Evolutionary conservation across 2,888 invertebrate genomes (phyloP).

Genomic region (Drosophila lacicola): DNA sequence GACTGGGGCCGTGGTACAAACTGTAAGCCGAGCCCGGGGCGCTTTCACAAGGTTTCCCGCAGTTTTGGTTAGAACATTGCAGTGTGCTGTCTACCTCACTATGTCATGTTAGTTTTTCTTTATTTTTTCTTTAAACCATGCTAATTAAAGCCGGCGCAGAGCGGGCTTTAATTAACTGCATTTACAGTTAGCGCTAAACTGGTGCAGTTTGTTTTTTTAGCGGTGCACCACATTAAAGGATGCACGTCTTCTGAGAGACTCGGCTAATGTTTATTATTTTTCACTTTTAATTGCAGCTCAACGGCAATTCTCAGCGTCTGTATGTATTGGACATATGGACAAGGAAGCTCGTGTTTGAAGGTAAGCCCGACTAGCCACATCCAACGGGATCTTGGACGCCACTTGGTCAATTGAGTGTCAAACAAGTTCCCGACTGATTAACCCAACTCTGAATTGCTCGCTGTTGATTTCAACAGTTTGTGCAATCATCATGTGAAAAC

Average conservation of each 20-base stretch:
- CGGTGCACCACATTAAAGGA: conserved; percentile 54
- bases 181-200: conserved; percentile 60
- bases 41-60: conserved; percentile 66
- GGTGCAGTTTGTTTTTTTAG: conserved; percentile 42
- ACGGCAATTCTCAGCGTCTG: conserved; percentile 49
- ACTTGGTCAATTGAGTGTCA: conserved; percentile 25
- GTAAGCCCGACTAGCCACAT: conserved; percentile 45
- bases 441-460: neutral
- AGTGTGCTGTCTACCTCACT: conserved; percentile 15
- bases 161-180: conserved; percentile 49
- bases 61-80: conserved; percentile 39
- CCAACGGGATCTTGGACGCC: conserved; percentile 27
- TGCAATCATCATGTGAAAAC: conserved; percentile 45
- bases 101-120: conserved; percentile 12
- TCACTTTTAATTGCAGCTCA: conserved; percentile 65
- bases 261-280: conserved; percentile 64
- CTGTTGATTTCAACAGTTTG: conserved; percentile 30
- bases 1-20: conserved; percentile 16
- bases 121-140: conserved; percentile 31
- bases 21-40: conserved; percentile 46
- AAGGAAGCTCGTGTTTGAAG: conserved; percentile 59
- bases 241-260: conserved; percentile 34
- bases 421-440: conserved; percentile 49
- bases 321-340: conserved; percentile 8
- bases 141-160: conserved; percentile 47